phyloP scores from a whole-genome alignment of 2,113 vertebrate genomes.

The Chunga burmeisteri region DNA sequence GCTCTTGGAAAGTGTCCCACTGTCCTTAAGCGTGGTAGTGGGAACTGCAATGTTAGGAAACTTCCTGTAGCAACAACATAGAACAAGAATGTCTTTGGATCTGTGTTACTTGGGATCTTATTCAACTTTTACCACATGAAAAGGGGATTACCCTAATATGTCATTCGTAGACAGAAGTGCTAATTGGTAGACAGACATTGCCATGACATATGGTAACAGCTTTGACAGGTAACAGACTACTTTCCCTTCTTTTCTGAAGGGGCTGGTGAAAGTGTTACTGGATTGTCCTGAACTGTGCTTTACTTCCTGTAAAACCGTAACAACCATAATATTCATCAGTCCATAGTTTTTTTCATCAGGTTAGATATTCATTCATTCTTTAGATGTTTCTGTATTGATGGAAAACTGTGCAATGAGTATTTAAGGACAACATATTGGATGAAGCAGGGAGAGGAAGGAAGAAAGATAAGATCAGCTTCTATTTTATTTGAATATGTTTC shows the following conservation, averaged over 20 bases:
- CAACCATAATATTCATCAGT: background rate
- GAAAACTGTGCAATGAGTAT: background rate
- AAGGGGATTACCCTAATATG: background rate
- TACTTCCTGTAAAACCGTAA: background rate
- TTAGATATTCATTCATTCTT: background rate
- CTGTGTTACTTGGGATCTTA: background rate
- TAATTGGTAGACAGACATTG: background rate
- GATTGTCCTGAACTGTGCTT: background rate
- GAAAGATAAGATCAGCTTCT: background rate
- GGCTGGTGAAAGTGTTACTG: background rate
- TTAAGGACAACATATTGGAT: background rate
- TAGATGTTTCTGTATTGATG: background rate
- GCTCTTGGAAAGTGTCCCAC: background rate
- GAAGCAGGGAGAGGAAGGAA: background rate
- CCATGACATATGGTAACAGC: accelerated
- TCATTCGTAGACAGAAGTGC: background rate
- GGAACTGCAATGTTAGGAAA: background rate
- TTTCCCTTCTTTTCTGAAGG: background rate
- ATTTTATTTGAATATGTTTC: background rate
- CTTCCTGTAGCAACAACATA: background rate
- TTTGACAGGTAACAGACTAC: background rate
- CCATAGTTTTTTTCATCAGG: background rate
- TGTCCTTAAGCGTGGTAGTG: background rate
- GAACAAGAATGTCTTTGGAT: background rate
- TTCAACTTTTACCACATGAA: background rate